Evolutionary conservation across 1,140 invertebrate genomes (phyloP).

Genomic region (Anagrus nilaparvatae): DNA sequence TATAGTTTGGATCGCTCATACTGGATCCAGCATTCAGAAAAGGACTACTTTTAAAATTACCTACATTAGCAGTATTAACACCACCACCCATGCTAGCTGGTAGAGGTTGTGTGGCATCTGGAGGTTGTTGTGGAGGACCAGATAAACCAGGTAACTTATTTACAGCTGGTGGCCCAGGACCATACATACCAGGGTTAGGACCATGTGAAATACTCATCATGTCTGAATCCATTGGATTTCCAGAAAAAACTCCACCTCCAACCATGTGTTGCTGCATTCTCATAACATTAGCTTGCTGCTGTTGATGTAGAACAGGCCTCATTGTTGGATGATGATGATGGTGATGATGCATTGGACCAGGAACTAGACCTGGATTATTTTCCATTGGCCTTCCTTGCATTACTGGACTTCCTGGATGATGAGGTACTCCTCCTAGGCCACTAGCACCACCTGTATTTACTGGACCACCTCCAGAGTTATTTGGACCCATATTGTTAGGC

Average conservation of each 20-base stretch:
- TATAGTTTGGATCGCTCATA: constrained; percentile 82
- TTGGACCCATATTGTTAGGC: constrained; percentile 32
- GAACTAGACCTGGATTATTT: constrained; percentile 35
- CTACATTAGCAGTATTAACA: constrained; percentile 46
- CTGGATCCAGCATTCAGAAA: constrained; percentile 75
- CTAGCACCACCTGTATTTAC: constrained; percentile 25
- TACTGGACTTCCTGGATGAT: constrained; percentile 31
- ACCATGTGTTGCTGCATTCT: constrained; percentile 51
- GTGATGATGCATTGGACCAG: constrained; percentile 21
- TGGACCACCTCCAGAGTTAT: constrained; percentile 18
- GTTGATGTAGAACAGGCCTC: constrained; percentile 31
- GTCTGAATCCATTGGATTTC: constrained; percentile 40
- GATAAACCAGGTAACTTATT: constrained; percentile 40
- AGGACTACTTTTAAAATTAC: constrained; percentile 65
- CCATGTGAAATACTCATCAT: constrained; percentile 42
- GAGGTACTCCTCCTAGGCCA: constrained; percentile 7
- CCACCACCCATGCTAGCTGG: constrained; percentile 62
- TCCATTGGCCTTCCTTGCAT: constrained; percentile 34
- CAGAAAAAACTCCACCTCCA: constrained; percentile 40
- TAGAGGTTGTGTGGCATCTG: constrained; percentile 58
- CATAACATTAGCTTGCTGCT: constrained; percentile 42
- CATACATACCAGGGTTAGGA: constrained; percentile 33
- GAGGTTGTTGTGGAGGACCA: constrained; percentile 33
- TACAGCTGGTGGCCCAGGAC: constrained; percentile 19
- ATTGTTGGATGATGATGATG: constrained; percentile 39